A percentile compares a stretch with the other conserved stretches of the same genome.
phyloP scores from a whole-genome alignment of 2,888 invertebrate genomes.

The Frankliniella fusca region DNA sequence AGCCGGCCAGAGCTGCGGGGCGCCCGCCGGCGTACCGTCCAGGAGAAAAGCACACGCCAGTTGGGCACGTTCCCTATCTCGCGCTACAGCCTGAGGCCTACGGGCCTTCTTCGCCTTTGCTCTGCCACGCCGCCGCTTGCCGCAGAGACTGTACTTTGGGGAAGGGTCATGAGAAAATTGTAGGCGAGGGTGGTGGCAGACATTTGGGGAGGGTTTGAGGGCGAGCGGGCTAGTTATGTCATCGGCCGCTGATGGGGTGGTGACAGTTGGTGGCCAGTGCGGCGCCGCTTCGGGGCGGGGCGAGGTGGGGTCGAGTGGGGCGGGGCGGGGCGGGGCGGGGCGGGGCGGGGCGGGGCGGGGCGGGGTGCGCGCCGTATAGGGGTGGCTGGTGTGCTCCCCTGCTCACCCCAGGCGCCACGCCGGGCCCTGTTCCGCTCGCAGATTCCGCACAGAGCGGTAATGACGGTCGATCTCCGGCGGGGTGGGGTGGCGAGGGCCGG shows the following conservation, averaged over 20 bases:
- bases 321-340: background rate
- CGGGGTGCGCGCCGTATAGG: background rate
- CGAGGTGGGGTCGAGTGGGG: background rate
- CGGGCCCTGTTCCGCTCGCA: background rate
- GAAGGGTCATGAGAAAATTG: background rate
- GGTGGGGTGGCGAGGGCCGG: background rate
- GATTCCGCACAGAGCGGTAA: background rate
- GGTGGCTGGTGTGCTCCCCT: background rate
- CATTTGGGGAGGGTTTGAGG: background rate
- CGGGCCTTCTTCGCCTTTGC: background rate
- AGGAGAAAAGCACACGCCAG: background rate
- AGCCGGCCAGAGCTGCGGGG: too few relatives aligned
- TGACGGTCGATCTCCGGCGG: background rate
- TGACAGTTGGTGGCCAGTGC: constrained; percentile 11
- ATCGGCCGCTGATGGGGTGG: constrained; percentile 19
- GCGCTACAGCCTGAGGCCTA: background rate
- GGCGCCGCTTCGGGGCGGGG: background rate
- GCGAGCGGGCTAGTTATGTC: constrained; percentile 18
- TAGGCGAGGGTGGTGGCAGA: constrained; percentile 13
- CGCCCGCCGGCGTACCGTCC: background rate
- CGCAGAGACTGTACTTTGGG: background rate
- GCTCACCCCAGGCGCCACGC: background rate
- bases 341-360: background rate
- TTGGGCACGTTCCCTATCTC: background rate
- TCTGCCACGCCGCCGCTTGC: background rate